Evolutionary conservation across 2,888 invertebrate species (phyloP).

Genomic region (Syrphus vitripennis): DNA sequence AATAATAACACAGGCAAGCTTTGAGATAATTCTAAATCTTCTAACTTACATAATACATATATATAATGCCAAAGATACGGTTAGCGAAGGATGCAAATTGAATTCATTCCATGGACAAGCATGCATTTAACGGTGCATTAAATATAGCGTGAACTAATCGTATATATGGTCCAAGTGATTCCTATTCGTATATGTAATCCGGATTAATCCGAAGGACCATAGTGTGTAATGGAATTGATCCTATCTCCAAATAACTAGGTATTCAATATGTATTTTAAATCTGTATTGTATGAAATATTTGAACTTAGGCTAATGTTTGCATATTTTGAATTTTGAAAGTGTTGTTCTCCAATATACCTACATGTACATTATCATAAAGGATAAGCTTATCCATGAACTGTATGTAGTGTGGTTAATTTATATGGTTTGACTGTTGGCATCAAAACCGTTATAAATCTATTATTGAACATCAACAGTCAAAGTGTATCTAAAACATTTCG

Average conservation of each 20-base stretch:
- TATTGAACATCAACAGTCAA: not conserved
- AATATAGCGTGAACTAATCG: constrained; percentile 4
- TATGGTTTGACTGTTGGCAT: not conserved
- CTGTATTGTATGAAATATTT: not conserved
- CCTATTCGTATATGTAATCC: not conserved
- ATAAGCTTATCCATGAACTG: constrained; percentile 11
- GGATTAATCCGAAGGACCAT: constrained; percentile 3
- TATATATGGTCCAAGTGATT: not conserved
- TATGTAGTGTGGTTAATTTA: not conserved
- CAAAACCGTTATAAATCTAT: not conserved
- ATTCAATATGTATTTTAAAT: no score
- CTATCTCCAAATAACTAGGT: no score
- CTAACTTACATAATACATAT: not conserved
- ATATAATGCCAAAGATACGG: constrained; percentile 9
- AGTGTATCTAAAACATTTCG: not conserved
- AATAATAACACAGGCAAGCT: not conserved
- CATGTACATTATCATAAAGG: not conserved
- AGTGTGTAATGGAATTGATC: constrained; percentile 38
- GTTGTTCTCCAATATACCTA: not conserved
- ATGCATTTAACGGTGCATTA: constrained; percentile 6
- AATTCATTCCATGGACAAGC: constrained; percentile 20
- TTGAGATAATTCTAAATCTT: constrained; percentile 12
- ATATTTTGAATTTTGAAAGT: not conserved
- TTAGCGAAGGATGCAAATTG: constrained; percentile 31
- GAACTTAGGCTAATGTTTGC: constrained; percentile 31